Evolutionary conservation across 2,113 vertebrate genomes (phyloP).

Genomic region (Stomatorhinus ivindoensis): DNA sequence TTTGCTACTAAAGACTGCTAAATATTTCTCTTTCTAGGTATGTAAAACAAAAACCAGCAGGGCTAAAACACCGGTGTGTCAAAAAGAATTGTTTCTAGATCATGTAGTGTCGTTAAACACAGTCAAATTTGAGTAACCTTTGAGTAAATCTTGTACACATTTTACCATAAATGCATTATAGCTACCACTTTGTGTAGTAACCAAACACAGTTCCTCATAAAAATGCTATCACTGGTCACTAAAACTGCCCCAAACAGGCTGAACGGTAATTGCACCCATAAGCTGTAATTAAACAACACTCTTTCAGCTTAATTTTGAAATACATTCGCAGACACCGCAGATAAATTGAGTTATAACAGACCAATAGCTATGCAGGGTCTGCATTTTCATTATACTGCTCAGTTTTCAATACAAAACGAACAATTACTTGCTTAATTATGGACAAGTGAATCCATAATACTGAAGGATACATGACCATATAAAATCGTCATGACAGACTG

Average conservation of each 20-base stretch:
- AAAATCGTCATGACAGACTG: background rate
- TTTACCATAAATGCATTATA: background rate
- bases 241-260: background rate
- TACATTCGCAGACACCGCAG: background rate
- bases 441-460: background rate
- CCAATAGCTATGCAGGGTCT: background rate
- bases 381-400: background rate
- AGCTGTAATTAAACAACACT: background rate
- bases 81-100: background rate
- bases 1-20: background rate
- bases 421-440: background rate
- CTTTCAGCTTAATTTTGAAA: background rate
- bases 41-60: background rate
- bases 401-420: background rate
- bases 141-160: background rate
- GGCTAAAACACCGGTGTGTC: background rate
- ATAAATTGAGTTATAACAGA: background rate
- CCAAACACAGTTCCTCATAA: background rate
- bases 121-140: background rate
- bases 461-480: background rate
- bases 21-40: background rate
- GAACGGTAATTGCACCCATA: background rate
- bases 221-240: background rate
- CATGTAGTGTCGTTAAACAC: background rate
- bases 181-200: background rate